Evolutionary conservation across 1,140 invertebrate genomes (phyloP).

Genomic region (Cotesia glomerata): DNA sequence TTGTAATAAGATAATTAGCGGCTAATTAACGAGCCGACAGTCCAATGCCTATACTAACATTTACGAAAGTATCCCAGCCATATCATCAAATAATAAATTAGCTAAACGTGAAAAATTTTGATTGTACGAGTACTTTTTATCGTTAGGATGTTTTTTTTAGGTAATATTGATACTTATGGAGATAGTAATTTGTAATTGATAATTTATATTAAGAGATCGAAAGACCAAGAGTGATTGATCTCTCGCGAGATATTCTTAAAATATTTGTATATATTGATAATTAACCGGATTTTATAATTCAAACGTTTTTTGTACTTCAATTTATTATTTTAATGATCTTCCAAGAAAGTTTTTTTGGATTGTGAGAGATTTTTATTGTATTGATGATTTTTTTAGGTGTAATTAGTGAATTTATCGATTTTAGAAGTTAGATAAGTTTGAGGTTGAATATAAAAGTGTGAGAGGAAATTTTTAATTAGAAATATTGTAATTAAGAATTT

Average conservation of each 20-base stretch:
- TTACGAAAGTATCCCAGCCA: constrained; percentile 48
- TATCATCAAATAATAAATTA: constrained; percentile 38
- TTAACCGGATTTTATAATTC: constrained; percentile 7
- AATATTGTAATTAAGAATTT: no score
- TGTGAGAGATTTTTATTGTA: no score
- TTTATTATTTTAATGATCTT: background rate
- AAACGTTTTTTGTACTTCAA: background rate
- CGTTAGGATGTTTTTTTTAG: constrained; percentile 14
- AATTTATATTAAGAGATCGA: constrained; percentile 15
- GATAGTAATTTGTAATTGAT: background rate
- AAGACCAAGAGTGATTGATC: constrained; percentile 29
- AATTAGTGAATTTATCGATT: no score
- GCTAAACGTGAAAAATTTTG: no score
- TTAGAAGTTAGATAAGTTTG: no score
- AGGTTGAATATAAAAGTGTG: no score
- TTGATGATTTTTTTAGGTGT: no score
- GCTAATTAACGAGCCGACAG: background rate
- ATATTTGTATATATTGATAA: constrained; percentile 26
- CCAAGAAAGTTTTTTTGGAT: no score
- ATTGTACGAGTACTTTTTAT: no score
- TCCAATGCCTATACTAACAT: constrained; percentile 2
- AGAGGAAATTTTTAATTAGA: no score
- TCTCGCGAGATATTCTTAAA: constrained; percentile 16
- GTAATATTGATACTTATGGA: background rate
- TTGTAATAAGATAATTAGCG: no score